Base-by-base conservation (phyloP, 2,888 invertebrate species). In the Altica lythri region DNA sequence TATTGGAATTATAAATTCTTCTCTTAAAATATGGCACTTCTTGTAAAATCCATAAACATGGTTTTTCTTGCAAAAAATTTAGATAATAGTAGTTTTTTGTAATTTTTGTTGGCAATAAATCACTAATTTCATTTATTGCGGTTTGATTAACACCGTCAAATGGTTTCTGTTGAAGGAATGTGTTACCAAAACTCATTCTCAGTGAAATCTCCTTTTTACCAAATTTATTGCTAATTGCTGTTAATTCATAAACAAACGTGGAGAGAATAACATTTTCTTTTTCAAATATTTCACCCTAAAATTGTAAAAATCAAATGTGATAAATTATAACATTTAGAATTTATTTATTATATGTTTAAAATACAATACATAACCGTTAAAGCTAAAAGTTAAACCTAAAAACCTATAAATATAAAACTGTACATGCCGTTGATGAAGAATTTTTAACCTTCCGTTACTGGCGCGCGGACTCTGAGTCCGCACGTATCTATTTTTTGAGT, bases 1-100 rank as follows among this genome's bases (percentile, higher is more conserved):
- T 81, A 72, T 90, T 91, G 43, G 83, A 81, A 64, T 84, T 84
- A 68, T 81, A 85, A 72, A 88, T 80, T 58, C 88, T 78, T 63
- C 83, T 81, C 53, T 86, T 78, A 57, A 85, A 82, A 72, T 89
- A 88, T 2, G 88, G 88, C 67, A 86, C 81, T 48, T 77, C 75
- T 0, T 80, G 78, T 22, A 80, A 80, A 13, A 88, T 76, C 71
- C 83, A 84, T 12, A 89, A 73, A 51, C 87, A 85, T 0, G 89
- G 89, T 62, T 85, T 88, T 27, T 80, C 78, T 22, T 82, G 79
- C n/a, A 78, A 78, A 13, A 63, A 68, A 4, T 61, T 42, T n/a
- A 68, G n/a, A 55, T 66, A 70, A 75, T 76, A 57, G 57, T 63
- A 69, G 4, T 61, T 51, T 40, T 70, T 71, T 9, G 62, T 60